Evolutionary conservation across 2,888 invertebrate species (phyloP).

Genomic region (Tineola bisselliella): DNA sequence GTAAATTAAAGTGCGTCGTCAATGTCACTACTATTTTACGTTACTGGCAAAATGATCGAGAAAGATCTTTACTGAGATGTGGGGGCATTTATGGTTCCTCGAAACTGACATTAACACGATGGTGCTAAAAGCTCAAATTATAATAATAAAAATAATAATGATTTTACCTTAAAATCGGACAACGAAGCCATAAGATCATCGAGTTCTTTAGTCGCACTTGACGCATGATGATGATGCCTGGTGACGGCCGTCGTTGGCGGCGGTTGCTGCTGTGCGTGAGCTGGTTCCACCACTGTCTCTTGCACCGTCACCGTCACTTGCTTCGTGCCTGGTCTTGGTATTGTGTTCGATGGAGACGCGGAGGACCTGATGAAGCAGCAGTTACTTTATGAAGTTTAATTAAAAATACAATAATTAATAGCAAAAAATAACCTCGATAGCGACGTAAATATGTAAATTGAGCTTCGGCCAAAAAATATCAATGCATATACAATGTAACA

Average conservation of each 20-base stretch:
- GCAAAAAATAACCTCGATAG: no score
- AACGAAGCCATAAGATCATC: constrained; percentile 96
- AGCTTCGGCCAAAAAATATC: no score
- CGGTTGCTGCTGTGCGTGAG: constrained; percentile 44
- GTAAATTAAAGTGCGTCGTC: background rate
- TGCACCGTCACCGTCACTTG: constrained; percentile 68
- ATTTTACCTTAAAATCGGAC: constrained; percentile 89
- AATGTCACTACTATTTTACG: background rate
- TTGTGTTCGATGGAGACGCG: constrained; percentile 21
- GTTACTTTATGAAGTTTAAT: no score
- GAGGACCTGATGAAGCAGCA: background rate
- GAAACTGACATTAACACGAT: no score
- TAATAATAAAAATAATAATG: no score
- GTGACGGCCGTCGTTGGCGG: constrained; percentile 29
- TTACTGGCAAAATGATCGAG: background rate
- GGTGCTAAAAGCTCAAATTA: no score
- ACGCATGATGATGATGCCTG: constrained; percentile 69
- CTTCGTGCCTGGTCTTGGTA: constrained; percentile 42
- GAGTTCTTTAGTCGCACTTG: constrained; percentile 92
- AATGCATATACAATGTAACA: no score
- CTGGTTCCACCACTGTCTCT: constrained; percentile 63
- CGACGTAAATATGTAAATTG: no score
- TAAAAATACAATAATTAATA: no score
- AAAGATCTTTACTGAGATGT: background rate
- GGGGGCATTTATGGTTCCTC: no score